These are phyloP conservation scores for Steinernema feltiae DNA, from an alignment of 1,140 invertebrate genomes.

Conservation along the genomic window DNA sequence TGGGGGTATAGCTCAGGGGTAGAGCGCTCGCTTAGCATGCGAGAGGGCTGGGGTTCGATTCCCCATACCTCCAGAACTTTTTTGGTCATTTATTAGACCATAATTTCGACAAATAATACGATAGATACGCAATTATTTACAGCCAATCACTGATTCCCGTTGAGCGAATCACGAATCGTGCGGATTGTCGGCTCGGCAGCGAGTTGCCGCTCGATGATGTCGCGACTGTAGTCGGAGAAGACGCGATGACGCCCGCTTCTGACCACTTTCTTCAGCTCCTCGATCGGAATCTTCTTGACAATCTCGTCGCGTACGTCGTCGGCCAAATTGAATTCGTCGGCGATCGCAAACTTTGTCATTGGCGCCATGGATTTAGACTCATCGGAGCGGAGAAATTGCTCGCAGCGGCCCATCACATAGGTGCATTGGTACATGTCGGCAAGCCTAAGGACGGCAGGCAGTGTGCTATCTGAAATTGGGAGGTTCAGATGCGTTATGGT, in stretches of 20 bases:
- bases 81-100: too few relatives aligned
- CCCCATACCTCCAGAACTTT: too few relatives aligned
- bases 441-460: background rate
- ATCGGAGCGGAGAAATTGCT: background rate
- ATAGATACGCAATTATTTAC: too few relatives aligned
- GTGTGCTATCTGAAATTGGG: background rate
- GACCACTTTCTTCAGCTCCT: background rate
- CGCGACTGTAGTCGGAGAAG: background rate
- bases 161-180: background rate
- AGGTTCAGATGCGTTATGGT: background rate
- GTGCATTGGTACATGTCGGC: constrained; percentile 10
- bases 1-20: too few relatives aligned
- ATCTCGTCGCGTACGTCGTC: constrained; percentile 2
- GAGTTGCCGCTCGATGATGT: background rate
- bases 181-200: background rate
- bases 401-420: background rate
- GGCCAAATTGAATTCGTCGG: constrained; percentile 1
- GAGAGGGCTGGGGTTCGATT: too few relatives aligned
- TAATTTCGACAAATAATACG: background rate
- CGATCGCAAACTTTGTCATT: constrained; percentile 1
- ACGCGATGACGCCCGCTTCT: background rate
- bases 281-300: background rate
- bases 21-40: too few relatives aligned
- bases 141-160: background rate
- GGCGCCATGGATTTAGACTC: background rate